Conservation (phyloP, 2,888 invertebrate species). For the Eupithecia centaureata region DNA sequence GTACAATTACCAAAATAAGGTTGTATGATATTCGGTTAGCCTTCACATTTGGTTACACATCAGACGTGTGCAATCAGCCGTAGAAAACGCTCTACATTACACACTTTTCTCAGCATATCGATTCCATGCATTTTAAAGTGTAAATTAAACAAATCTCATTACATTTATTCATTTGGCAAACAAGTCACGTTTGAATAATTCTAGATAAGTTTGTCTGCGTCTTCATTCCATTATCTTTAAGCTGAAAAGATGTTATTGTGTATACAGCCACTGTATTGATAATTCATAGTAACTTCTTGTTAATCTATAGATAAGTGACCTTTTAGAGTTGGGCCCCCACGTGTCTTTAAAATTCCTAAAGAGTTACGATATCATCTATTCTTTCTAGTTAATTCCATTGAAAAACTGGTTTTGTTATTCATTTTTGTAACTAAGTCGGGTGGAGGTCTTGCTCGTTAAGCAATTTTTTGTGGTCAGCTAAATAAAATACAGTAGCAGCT, state of each 20-base stretch:
- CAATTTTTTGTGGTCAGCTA: neutral
- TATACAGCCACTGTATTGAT: slow-evolving; percentile 20
- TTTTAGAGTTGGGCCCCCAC: slow-evolving; percentile 21
- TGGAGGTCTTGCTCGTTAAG: neutral
- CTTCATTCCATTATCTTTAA: slow-evolving; percentile 21
- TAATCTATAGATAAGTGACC: slow-evolving; percentile 14
- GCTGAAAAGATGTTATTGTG: slow-evolving; percentile 27
- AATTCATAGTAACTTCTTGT: slow-evolving; percentile 6
- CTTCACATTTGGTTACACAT: slow-evolving; percentile 24
- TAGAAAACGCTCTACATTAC: slow-evolving; percentile 28
- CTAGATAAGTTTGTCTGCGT: slow-evolving; percentile 16
- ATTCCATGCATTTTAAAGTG: neutral
- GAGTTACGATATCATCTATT: slow-evolving; percentile 25
- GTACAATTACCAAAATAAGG: slow-evolving; percentile 50
- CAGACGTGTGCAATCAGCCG: slow-evolving; percentile 15
- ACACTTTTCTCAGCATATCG: neutral
- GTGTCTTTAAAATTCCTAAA: slow-evolving; percentile 31
- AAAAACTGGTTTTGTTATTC: slow-evolving; percentile 18
- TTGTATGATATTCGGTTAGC: slow-evolving; percentile 28
- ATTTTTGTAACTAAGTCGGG: neutral
- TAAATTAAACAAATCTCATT: slow-evolving; percentile 13
- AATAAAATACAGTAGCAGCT: neutral
- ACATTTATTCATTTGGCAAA: slow-evolving; percentile 19
- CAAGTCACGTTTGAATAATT: slow-evolving; percentile 24
- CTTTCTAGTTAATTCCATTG: slow-evolving; percentile 14